phyloP scores from a whole-genome alignment of 2,888 invertebrate genomes.

The Drosophila monieri region DNA sequence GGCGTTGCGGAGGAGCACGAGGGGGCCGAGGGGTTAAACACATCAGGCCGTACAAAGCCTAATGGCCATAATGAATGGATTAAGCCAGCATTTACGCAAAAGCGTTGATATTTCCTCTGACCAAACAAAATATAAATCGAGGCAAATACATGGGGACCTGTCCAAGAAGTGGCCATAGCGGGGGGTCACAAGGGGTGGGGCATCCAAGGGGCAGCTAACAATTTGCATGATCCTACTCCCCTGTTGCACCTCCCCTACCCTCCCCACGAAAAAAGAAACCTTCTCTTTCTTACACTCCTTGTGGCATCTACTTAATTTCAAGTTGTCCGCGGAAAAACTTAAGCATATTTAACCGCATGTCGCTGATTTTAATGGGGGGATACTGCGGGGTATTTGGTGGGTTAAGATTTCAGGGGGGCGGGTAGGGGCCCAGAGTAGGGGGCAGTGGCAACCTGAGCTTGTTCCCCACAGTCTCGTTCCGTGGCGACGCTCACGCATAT shows the following conservation, averaged over 20 bases:
- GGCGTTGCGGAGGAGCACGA: neutral
- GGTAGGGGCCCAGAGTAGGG: neutral
- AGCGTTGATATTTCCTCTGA: conserved; percentile 80
- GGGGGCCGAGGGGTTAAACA: neutral
- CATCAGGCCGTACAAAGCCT: conserved; percentile 61
- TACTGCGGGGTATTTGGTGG: conserved; percentile 36
- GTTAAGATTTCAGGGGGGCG: conserved; percentile 1
- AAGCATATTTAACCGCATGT: conserved; percentile 79
- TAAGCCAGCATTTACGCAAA: conserved; percentile 81
- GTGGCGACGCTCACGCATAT: conserved; percentile 77
- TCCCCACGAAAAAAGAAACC: too few relatives aligned
- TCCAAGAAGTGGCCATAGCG: neutral
- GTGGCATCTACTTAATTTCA: conserved; percentile 77
- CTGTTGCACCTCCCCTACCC: neutral
- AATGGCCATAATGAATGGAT: conserved; percentile 81
- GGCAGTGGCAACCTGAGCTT: conserved; percentile 24
- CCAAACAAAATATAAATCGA: conserved; percentile 82
- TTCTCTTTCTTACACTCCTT: conserved; percentile 13
- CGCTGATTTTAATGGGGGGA: conserved; percentile 66
- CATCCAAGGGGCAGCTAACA: conserved; percentile 11
- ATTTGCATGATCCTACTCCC: conserved; percentile 56
- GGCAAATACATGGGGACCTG: conserved; percentile 56
- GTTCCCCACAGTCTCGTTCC: conserved; percentile 46
- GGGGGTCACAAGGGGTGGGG: conserved; percentile 7
- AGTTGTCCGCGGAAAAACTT: conserved; percentile 73